Evolutionary conservation across 2,113 vertebrate genomes (phyloP).

Genomic region (Leucopternis melanops): DNA sequence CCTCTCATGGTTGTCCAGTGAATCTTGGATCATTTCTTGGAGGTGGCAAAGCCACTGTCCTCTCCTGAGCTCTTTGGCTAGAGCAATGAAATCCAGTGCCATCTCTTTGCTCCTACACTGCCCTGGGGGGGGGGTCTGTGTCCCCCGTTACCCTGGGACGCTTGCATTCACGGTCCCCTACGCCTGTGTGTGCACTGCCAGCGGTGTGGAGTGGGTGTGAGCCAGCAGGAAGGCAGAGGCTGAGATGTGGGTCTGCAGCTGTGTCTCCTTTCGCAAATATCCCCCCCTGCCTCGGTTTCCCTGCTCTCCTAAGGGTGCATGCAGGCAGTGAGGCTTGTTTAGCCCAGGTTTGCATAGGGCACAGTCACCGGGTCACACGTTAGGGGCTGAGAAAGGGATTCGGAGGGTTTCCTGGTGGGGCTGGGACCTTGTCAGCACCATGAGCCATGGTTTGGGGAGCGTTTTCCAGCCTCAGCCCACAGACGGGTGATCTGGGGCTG

Average conservation of each 20-base stretch:
- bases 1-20: background rate
- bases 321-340: background rate
- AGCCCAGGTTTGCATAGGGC: background rate
- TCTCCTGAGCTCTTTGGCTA: background rate
- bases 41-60: background rate
- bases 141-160: fast-evolving
- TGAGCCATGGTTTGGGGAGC: fast-evolving
- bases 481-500: fast-evolving
- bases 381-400: background rate
- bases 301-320: fast-evolving
- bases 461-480: background rate
- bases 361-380: fast-evolving
- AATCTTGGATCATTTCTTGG: background rate
- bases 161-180: fast-evolving
- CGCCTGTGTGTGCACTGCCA: fast-evolving
- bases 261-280: background rate
- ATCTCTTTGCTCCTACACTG: too few species aligned
- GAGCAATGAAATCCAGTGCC: background rate
- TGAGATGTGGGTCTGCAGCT: background rate
- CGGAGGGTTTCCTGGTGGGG: fast-evolving
- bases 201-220: background rate
- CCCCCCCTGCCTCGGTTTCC: background rate
- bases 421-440: background rate
- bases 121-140: background rate
- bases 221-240: background rate